Evolutionary conservation across 2,113 vertebrate species (phyloP).

Genomic region (Tyto alba): DNA sequence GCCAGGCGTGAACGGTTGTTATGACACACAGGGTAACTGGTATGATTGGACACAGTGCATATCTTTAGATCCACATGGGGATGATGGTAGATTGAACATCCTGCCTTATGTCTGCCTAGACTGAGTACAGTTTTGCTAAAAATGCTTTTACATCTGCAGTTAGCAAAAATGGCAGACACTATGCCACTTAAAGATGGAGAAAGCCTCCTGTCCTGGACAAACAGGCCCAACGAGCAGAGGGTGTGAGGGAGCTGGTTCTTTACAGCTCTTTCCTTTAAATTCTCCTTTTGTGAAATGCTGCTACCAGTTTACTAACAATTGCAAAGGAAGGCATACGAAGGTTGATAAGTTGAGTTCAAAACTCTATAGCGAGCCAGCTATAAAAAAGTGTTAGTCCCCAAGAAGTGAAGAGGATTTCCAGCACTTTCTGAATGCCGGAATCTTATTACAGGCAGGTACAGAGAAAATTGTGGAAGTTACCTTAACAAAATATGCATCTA

Average conservation of each 20-base stretch:
- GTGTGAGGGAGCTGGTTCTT: constrained; percentile 44
- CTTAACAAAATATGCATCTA: constrained; percentile 87
- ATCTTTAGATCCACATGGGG: constrained; percentile 87
- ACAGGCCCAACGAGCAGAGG: constrained; percentile 52
- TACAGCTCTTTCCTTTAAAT: constrained; percentile 55
- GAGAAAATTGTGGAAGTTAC: constrained; percentile 78
- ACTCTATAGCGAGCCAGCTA: constrained; percentile 74
- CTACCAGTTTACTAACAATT: constrained; percentile 85
- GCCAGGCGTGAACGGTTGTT: constrained; percentile 94
- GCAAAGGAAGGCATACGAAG: constrained; percentile 74
- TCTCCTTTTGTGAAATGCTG: constrained; percentile 85
- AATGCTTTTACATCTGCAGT: constrained; percentile 76
- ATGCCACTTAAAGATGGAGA: constrained; percentile 66
- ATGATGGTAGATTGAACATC: constrained; percentile 89
- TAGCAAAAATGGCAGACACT: constrained; percentile 65
- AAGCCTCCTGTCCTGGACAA: constrained; percentile 63
- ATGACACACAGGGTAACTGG: constrained; percentile 91
- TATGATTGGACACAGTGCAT: constrained; percentile 97
- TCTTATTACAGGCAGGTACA: constrained; percentile 72
- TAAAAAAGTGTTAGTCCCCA: constrained; percentile 69
- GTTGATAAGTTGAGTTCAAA: constrained; percentile 69
- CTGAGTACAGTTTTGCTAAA: constrained; percentile 68
- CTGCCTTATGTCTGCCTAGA: constrained; percentile 96
- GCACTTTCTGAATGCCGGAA: constrained; percentile 66
- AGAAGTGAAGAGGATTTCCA: constrained; percentile 65